Conservation (phyloP, 2,797 vertebrate species). For the Leuciscus waleckii region DNA sequence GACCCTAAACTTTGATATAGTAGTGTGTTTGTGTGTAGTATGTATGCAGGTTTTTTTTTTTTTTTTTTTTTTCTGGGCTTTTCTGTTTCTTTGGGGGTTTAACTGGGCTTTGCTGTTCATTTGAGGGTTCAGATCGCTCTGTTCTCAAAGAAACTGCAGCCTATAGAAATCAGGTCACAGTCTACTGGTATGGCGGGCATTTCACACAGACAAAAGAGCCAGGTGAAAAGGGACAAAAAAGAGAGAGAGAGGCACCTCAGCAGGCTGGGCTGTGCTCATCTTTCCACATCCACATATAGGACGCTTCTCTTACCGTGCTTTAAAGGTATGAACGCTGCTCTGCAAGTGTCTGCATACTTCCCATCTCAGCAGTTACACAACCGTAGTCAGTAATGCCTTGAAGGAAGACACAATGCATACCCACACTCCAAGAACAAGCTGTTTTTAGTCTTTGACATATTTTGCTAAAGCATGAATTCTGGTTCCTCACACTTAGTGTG, state of each 20-base stretch:
- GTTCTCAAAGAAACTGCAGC: constrained; percentile 10
- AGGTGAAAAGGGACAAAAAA: constrained; percentile 70
- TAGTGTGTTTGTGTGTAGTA: neutral
- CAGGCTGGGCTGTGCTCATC: constrained; percentile 56
- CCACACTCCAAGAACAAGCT: neutral
- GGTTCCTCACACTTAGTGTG: neutral
- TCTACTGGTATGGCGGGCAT: constrained; percentile 79
- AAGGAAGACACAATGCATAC: neutral
- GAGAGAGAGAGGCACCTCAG: constrained; percentile 63
- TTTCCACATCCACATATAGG: constrained; percentile 46
- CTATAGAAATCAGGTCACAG: constrained; percentile 46
- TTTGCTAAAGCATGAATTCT: constrained; percentile 1
- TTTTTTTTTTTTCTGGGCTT: too few relatives aligned
- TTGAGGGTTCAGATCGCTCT: constrained; percentile 1
- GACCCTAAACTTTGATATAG: neutral
- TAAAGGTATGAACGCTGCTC: constrained; percentile 5
- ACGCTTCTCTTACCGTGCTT: constrained; percentile 70
- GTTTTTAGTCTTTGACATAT: neutral
- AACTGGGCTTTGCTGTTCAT: neutral
- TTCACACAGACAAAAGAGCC: constrained; percentile 78
- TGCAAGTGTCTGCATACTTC: constrained; percentile 7
- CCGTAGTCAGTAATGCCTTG: constrained; percentile 9
- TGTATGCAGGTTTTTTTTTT: neutral
- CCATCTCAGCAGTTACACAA: constrained; percentile 26
- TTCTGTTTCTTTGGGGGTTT: too few relatives aligned